phyloP scores from a whole-genome alignment of 1,140 invertebrate species.

The Ptiloglossa arizonensis region DNA sequence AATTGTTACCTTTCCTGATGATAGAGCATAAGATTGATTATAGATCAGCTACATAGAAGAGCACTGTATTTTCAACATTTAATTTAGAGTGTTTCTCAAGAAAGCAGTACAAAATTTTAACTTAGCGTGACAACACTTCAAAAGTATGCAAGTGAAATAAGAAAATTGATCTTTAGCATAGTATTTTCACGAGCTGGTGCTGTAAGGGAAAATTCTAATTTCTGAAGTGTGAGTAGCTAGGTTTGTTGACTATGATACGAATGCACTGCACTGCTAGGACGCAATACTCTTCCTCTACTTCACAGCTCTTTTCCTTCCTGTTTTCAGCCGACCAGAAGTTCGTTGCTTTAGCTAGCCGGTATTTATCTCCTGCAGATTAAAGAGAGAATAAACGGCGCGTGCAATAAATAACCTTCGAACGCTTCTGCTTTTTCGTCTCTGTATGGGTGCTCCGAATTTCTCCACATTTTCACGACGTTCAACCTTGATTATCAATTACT shows the following conservation, averaged over 20 bases:
- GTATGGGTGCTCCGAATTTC: neutral
- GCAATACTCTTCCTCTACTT: neutral
- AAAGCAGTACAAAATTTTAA: no score
- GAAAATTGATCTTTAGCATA: neutral
- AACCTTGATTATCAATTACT: neutral
- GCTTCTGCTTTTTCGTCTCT: neutral
- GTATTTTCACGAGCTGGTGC: neutral
- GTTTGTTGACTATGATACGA: no score
- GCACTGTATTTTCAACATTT: no score
- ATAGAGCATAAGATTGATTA: no score
- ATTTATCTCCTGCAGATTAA: slow-evolving; percentile 62
- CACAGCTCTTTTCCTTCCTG: slow-evolving; percentile 24
- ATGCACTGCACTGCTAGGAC: neutral
- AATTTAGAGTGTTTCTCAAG: no score
- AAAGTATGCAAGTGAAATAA: neutral
- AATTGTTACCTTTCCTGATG: no score
- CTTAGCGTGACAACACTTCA: no score
- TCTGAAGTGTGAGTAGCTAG: neutral
- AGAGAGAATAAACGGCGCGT: slow-evolving; percentile 46
- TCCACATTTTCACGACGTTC: neutral
- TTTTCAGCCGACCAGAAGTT: slow-evolving; percentile 20
- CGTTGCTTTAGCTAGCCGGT: slow-evolving; percentile 47
- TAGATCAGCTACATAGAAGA: no score
- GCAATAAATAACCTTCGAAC: slow-evolving; percentile 58
- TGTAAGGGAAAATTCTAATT: neutral